Evolutionary conservation across 2,113 vertebrate species (phyloP), one percentile per base, ranked within the genome.

Genomic region (Forbesichthys agassizii): DNA sequence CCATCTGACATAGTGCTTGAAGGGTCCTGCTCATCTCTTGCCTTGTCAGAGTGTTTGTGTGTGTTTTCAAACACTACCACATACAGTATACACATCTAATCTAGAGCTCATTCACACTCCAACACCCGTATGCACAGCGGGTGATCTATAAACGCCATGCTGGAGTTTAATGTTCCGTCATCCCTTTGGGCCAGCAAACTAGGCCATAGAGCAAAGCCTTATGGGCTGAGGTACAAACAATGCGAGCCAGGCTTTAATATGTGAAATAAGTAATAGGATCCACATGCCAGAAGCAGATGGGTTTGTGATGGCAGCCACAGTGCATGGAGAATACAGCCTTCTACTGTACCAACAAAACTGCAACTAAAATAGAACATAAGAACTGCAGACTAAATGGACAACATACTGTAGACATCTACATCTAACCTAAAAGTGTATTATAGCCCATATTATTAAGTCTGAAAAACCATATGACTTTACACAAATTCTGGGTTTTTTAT

Each of bases 61-160:
- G 33, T 18, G 46, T 62, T 53, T 52, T 36, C 4, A 48, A 49
- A 20, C 12, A 11, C n/a, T 54, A 54, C 52, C n/a, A 54, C 49
- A 51, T 11, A 51, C 3, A 51, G 27, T 27, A 27, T 27, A 12
- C 12, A 12, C 2, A 11, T 12, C 3, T 51, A 51, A 42, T 51
- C 11, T 51, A 11, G 49, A 11, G 11, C 8, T 14, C 13, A 11
- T 13, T 51, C 13, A 54, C n/a, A 13, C 52, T n/a, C 9, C 9
- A 52, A 8, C 16, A 51, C 68, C 16, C 53, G 48, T 11, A 49
- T 73, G 42, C 48, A 64, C 58, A 61, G 36, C 66, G 10, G 68
- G 69, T n/a, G 48, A 80, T 91, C 88, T 83, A 85, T 91, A 91
- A 91, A 91, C 80, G 69, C 69, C 1, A 91, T 48, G 64, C 48